Percentiles rank a stretch among this genome's conserved stretches.
These are phyloP conservation scores for Peromyscus maniculatus DNA, from an alignment of 2,113 vertebrate genomes.

Conservation along the genomic window DNA sequence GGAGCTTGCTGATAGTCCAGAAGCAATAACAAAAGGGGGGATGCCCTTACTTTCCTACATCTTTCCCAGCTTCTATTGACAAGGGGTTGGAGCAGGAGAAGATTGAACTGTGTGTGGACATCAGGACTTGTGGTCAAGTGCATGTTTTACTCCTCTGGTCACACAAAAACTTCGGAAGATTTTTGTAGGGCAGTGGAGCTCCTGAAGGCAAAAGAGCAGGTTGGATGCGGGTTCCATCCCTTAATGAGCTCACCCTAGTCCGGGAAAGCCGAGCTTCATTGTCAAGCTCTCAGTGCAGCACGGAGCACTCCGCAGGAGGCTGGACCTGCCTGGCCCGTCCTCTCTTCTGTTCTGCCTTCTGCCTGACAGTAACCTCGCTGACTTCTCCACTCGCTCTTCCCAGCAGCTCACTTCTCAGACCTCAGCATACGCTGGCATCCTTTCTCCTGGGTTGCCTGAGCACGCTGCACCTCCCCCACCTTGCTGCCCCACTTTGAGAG, in stretches of 20 bases:
- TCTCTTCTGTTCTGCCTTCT: background rate
- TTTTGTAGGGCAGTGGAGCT: background rate
- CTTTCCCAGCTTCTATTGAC: background rate
- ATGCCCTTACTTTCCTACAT: background rate
- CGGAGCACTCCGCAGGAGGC: background rate
- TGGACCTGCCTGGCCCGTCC: background rate
- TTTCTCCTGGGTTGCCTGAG: slow-evolving; percentile 56
- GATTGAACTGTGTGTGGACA: background rate
- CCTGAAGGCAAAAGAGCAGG: background rate
- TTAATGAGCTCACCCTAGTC: background rate
- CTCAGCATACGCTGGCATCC: background rate
- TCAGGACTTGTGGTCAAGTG: background rate
- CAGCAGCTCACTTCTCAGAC: slow-evolving; percentile 53
- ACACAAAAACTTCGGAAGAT: background rate
- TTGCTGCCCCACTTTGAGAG: slow-evolving; percentile 51
- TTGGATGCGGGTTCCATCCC: background rate
- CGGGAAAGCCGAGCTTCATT: background rate
- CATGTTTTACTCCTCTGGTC: background rate
- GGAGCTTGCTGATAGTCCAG: background rate
- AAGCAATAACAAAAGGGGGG: background rate
- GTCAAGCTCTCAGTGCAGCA: background rate
- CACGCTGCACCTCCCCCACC: background rate
- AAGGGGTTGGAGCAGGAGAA: background rate
- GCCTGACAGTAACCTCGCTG: slow-evolving; percentile 48
- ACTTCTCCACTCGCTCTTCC: slow-evolving; percentile 59